Conservation (phyloP, 2,888 invertebrate species). For the Pteria penguin region DNA sequence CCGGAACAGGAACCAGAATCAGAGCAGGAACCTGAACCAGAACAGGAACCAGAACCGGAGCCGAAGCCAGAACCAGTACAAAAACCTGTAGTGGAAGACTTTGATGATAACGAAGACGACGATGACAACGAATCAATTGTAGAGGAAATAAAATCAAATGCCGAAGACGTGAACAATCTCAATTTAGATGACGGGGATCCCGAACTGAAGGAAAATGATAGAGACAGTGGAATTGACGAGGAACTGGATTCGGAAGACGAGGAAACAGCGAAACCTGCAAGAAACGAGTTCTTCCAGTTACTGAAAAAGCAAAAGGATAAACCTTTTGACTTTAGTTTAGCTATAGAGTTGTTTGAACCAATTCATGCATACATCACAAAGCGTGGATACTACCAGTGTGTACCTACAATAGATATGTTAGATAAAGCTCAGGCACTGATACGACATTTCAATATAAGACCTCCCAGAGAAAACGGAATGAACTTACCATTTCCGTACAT, state of each 20-base stretch:
- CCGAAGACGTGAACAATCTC: neutral
- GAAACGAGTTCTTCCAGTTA: neutral
- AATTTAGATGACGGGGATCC: neutral
- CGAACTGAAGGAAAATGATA: neutral
- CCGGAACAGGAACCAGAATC: neutral
- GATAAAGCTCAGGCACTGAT: constrained; percentile 4
- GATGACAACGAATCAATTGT: neutral
- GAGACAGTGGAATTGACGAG: neutral
- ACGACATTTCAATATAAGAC: constrained; percentile 15
- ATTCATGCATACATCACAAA: constrained; percentile 10
- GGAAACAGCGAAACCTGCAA: constrained; percentile 4
- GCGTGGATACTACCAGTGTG: constrained; percentile 10
- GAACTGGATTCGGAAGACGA: constrained; percentile 6
- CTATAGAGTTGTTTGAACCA: neutral
- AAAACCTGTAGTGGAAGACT: neutral
- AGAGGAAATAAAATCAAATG: neutral
- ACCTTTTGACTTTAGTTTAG: constrained; percentile 10
- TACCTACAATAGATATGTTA: constrained; percentile 13
- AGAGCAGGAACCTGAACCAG: neutral
- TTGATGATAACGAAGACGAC: neutral
- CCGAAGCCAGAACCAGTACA: neutral
- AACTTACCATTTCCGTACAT: constrained; percentile 14
- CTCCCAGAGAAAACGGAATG: constrained; percentile 4
- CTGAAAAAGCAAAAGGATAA: neutral
- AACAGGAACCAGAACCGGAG: neutral